phyloP scores from a whole-genome alignment of 2,797 vertebrate species.

The Vespertilio murinus region DNA sequence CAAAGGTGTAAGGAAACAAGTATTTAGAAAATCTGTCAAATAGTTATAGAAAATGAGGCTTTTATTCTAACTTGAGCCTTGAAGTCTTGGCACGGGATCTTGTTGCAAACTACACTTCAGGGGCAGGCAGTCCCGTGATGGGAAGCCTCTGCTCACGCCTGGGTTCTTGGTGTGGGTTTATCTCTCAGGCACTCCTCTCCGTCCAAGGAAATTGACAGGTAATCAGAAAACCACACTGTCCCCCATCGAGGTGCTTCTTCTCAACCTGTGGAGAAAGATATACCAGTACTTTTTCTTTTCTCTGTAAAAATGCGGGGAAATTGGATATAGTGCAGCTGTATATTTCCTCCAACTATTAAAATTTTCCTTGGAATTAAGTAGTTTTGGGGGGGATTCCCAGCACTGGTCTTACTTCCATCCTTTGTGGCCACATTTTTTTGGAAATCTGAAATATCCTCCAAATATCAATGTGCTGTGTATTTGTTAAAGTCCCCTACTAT shows the following conservation, averaged over 20 bases:
- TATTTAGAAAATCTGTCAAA: not conserved
- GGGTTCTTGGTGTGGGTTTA: not conserved
- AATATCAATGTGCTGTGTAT: not conserved
- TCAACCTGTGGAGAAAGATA: not conserved
- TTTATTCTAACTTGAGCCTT: not conserved
- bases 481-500: too few relatives aligned
- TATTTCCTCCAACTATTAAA: not conserved
- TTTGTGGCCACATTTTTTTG: not conserved
- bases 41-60: not conserved
- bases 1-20: not conserved
- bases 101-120: not conserved
- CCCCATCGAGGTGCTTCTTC: not conserved
- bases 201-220: not conserved
- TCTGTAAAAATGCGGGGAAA: not conserved
- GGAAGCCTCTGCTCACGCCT: not conserved
- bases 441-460: not conserved
- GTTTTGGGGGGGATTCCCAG: not conserved
- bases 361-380: not conserved
- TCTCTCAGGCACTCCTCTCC: fast-evolving
- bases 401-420: not conserved
- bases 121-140: fast-evolving
- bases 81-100: not conserved
- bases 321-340: fast-evolving
- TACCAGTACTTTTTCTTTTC: not conserved
- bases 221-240: not conserved